phyloP scores from a whole-genome alignment of 1,140 invertebrate species.

The Goniozus legneri region DNA sequence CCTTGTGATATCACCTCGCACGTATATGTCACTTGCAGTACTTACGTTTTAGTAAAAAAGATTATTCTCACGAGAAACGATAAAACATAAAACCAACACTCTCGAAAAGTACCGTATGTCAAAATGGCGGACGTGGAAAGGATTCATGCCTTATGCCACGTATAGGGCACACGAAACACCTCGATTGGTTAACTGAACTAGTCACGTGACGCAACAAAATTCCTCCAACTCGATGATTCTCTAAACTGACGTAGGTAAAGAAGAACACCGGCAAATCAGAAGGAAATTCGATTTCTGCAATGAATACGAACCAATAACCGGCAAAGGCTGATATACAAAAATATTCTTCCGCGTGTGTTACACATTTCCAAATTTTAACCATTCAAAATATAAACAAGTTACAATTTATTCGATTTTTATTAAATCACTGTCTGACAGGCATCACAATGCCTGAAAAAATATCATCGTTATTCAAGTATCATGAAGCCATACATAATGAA shows the following conservation, averaged over 20 bases:
- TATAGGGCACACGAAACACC: constrained; percentile 55
- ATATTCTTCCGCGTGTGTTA: too few relatives aligned
- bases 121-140: constrained; percentile 76
- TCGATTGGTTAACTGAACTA: constrained; percentile 14
- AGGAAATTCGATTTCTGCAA: too few relatives aligned
- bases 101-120: constrained; percentile 69
- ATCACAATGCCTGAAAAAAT: too few relatives aligned
- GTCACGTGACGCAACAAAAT: constrained; percentile 30
- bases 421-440: too few relatives aligned
- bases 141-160: constrained; percentile 71
- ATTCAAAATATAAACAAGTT: too few relatives aligned
- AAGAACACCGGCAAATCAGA: too few relatives aligned
- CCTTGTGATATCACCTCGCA: constrained; percentile 18
- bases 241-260: too few relatives aligned
- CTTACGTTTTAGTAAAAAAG: constrained; percentile 65
- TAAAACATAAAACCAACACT: constrained; percentile 68
- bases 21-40: constrained; percentile 34
- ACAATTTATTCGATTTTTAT: too few relatives aligned
- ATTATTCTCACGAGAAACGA: constrained; percentile 63
- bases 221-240: too few relatives aligned
- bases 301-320: too few relatives aligned
- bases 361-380: too few relatives aligned
- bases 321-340: too few relatives aligned
- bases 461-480: constrained; percentile 23
- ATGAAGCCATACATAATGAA: constrained; percentile 19